Conservation (phyloP, 2,113 vertebrate genomes). For the Chaenogobius annularis region DNA sequence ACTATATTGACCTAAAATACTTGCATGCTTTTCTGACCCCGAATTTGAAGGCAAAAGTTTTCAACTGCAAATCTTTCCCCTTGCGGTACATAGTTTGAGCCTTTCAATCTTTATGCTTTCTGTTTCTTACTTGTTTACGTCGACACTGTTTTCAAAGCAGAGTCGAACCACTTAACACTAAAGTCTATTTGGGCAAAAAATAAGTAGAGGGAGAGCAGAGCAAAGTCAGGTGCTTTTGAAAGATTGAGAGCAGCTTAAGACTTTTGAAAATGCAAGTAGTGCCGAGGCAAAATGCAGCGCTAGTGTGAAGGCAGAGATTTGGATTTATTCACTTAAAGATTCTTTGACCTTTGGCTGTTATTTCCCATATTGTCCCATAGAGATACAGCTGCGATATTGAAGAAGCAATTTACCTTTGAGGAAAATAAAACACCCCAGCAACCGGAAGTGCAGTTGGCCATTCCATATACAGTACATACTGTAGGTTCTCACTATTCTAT, state of each 20-base stretch:
- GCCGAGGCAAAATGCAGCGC: conserved; percentile 4
- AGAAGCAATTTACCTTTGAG: neutral
- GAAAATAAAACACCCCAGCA: neutral
- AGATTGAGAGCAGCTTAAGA: conserved; percentile 25
- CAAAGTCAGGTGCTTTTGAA: conserved; percentile 4
- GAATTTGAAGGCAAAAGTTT: conserved; percentile 5
- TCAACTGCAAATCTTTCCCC: neutral
- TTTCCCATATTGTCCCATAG: neutral
- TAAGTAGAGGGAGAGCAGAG: neutral
- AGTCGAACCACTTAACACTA: conserved; percentile 5
- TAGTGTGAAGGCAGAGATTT: neutral
- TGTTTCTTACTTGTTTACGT: neutral
- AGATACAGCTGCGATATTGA: neutral
- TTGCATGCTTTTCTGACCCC: conserved; percentile 2
- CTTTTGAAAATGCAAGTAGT: conserved; percentile 23
- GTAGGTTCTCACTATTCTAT: neutral
- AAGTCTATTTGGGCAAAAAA: conserved; percentile 28
- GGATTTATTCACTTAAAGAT: conserved; percentile 8
- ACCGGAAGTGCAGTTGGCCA: neutral
- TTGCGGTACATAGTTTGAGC: conserved; percentile 1
- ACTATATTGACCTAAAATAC: no score
- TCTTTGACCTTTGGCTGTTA: conserved; percentile 15
- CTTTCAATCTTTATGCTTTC: neutral
- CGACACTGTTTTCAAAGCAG: conserved; percentile 13
- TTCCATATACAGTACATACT: neutral